These are phyloP conservation scores for Aphrophora alni DNA, from an alignment of 2,888 invertebrate species.

Conservation along the genomic window DNA sequence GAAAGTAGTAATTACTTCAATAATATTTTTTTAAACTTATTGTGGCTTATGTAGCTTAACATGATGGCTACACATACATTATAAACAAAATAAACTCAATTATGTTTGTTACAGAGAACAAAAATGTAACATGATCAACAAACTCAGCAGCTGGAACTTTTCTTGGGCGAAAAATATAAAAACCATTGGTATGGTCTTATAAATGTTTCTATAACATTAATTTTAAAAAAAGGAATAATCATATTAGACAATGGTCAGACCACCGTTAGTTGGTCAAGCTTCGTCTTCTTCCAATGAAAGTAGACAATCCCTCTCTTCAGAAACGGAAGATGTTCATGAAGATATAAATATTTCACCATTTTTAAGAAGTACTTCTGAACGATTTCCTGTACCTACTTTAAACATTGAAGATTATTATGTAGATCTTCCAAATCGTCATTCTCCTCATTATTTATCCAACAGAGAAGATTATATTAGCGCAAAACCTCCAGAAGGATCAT, in stretches of 20 bases:
- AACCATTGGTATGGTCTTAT: too few species aligned
- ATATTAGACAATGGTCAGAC: constrained; percentile 48
- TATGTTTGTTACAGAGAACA: too few species aligned
- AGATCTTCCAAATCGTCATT: constrained; percentile 18
- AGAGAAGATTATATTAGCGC: constrained; percentile 44
- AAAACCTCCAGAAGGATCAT: constrained; percentile 45
- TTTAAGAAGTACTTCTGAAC: background rate
- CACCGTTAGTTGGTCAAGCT: constrained; percentile 57
- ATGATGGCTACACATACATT: too few species aligned
- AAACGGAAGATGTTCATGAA: background rate
- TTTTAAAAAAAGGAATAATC: too few species aligned
- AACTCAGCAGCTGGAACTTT: too few species aligned
- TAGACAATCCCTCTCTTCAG: constrained; percentile 22
- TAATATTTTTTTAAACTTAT: too few species aligned
- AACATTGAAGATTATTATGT: constrained; percentile 29
- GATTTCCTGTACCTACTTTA: constrained; percentile 9
- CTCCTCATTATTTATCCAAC: constrained; percentile 19
- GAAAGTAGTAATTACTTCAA: too few species aligned
- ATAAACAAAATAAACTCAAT: too few species aligned
- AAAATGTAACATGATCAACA: too few species aligned
- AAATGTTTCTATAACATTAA: too few species aligned
- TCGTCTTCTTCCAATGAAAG: constrained; percentile 50
- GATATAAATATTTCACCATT: constrained; percentile 10
- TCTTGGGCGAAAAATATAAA: too few species aligned
- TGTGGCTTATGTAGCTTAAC: too few species aligned